phyloP scores from a whole-genome alignment of 2,888 invertebrate species.

The Monopis laevigella region DNA sequence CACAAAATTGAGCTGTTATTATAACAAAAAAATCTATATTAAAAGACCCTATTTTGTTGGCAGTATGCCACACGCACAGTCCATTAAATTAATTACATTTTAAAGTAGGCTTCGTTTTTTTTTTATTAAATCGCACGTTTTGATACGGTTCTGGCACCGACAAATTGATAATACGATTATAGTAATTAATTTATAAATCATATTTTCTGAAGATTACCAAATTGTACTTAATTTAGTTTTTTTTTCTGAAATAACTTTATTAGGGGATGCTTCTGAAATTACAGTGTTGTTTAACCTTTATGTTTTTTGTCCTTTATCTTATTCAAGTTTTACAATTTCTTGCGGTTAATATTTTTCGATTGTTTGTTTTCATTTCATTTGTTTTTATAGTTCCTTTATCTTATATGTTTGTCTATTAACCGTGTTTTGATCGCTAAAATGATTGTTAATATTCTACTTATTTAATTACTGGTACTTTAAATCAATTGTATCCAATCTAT shows the following conservation, averaged over 20 bases:
- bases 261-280: too few relatives aligned
- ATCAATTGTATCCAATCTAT: not conserved
- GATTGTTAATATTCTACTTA: not conserved
- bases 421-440: not conserved
- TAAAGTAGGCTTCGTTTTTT: conserved; percentile 2
- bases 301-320: too few relatives aligned
- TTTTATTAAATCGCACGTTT: conserved; percentile 4
- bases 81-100: conserved; percentile 40
- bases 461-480: not conserved
- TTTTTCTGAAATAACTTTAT: too few relatives aligned
- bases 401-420: not conserved
- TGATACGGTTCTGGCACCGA: conserved; percentile 2
- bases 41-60: conserved; percentile 35
- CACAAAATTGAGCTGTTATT: conserved; percentile 60
- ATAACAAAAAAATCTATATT: conserved; percentile 48
- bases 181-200: too few relatives aligned
- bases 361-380: too few relatives aligned
- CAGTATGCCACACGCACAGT: conserved; percentile 51
- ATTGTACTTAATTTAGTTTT: too few relatives aligned
- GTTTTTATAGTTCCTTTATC: too few relatives aligned
- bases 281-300: too few relatives aligned
- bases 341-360: too few relatives aligned
- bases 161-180: too few relatives aligned
- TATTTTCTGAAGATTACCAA: too few relatives aligned
- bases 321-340: too few relatives aligned